These are phyloP conservation scores for Calliphora vicina DNA, from an alignment of 1,140 invertebrate species.

Conservation along the genomic window DNA sequence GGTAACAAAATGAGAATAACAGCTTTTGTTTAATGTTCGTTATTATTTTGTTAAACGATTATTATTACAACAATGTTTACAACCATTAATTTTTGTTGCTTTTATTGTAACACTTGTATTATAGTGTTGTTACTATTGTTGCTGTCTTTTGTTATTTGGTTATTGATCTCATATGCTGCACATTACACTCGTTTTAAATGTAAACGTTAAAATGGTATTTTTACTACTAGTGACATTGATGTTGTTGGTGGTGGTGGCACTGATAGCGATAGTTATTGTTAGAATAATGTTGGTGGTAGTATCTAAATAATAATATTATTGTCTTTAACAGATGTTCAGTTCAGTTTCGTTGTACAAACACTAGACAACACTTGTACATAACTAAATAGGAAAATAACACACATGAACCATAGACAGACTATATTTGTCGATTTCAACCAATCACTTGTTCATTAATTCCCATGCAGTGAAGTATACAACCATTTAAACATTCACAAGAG, in stretches of 20 bases:
- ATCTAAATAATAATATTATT: neutral
- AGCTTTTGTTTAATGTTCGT: neutral
- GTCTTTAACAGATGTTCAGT: neutral
- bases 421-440: neutral
- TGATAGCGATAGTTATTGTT: neutral
- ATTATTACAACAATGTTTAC: neutral
- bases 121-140: no score
- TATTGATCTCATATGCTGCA: neutral
- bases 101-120: no score
- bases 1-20: neutral
- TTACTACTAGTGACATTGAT: neutral
- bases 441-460: neutral
- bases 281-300: no score
- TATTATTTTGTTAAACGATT: neutral
- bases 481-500: neutral
- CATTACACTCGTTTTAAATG: neutral
- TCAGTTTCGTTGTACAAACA: neutral
- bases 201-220: neutral
- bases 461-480: neutral
- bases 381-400: neutral
- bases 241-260: neutral
- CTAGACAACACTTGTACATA: neutral
- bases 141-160: neutral
- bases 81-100: neutral
- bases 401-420: neutral